Evolutionary conservation across 1,140 invertebrate species (phyloP).

Genomic region (Drosophila leontia): DNA sequence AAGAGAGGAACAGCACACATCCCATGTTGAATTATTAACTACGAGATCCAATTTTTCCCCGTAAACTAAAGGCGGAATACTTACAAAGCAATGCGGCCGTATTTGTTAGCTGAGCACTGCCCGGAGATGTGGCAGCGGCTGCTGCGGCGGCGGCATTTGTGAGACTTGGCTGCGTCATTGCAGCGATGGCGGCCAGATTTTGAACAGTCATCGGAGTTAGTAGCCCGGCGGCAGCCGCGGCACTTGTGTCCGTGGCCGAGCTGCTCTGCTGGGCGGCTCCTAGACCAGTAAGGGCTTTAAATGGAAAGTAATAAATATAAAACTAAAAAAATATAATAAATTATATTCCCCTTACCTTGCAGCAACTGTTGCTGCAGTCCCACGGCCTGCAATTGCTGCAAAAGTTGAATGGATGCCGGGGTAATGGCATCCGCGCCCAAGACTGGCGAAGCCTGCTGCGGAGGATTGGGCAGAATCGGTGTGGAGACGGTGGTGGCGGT

Average conservation of each 20-base stretch:
- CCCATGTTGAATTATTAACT: slow-evolving; percentile 30
- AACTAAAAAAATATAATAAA: not conserved
- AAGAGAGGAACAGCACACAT: not conserved
- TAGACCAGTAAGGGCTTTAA: slow-evolving; percentile 75
- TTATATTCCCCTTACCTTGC: slow-evolving; percentile 81
- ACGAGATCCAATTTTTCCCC: not conserved
- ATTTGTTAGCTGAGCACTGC: slow-evolving; percentile 84
- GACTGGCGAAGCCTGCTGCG: slow-evolving; percentile 82
- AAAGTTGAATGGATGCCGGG: slow-evolving; percentile 89
- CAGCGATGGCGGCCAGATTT: slow-evolving; percentile 94
- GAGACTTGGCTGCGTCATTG: slow-evolving; percentile 91
- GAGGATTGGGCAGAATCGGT: slow-evolving; percentile 86
- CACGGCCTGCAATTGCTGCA: slow-evolving; percentile 92
- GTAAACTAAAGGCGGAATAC: slow-evolving; percentile 19
- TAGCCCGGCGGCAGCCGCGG: slow-evolving; percentile 86
- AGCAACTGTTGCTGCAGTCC: slow-evolving; percentile 90
- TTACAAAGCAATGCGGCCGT: slow-evolving; percentile 84
- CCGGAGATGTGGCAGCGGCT: slow-evolving; percentile 85
- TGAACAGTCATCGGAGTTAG: slow-evolving; percentile 94
- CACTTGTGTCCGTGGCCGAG: slow-evolving; percentile 70
- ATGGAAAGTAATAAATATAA: not conserved
- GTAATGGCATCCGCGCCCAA: slow-evolving; percentile 88
- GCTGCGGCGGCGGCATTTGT: slow-evolving; percentile 85
- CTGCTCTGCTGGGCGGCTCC: slow-evolving; percentile 83
- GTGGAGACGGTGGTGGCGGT: slow-evolving; percentile 85